phyloP scores from a whole-genome alignment of 2,797 vertebrate genomes.

The Toxotes lorentzi region DNA sequence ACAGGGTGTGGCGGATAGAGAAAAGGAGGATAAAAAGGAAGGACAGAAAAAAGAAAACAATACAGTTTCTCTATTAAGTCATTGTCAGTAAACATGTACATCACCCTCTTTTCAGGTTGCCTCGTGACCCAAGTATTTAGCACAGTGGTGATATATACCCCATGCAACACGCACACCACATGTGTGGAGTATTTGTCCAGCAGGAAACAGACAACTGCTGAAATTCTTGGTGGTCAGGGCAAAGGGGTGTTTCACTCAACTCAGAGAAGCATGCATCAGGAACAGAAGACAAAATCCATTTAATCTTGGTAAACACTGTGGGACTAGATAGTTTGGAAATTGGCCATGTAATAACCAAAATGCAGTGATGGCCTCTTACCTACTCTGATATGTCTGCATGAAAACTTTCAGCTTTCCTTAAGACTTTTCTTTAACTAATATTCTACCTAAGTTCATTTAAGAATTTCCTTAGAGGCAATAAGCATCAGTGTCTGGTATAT shows the following conservation, averaged over 20 bases:
- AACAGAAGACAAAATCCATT: constrained; percentile 3
- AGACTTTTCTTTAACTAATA: no score
- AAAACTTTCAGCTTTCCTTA: background rate
- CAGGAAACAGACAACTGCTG: constrained; percentile 30
- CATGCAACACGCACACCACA: constrained; percentile 5
- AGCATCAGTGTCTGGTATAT: background rate
- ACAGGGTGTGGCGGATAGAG: constrained; percentile 44
- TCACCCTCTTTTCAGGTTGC: constrained; percentile 49
- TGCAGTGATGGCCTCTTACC: background rate
- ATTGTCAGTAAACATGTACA: constrained; percentile 54
- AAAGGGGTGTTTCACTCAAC: background rate
- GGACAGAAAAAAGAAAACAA: constrained; percentile 51
- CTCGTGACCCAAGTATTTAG: constrained; percentile 42
- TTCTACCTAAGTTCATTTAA: no score
- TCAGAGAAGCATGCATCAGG: background rate
- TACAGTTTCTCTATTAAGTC: constrained; percentile 57
- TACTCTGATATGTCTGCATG: constrained; percentile 13
- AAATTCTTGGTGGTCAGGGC: constrained; percentile 17
- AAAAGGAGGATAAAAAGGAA: constrained; percentile 22
- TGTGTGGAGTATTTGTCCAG: constrained; percentile 31
- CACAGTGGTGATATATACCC: constrained; percentile 22
- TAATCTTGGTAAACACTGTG: background rate
- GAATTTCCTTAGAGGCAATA: background rate
- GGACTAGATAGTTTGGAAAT: background rate
- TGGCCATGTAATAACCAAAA: background rate